These are phyloP conservation scores for Zonotrichia albicollis DNA, from an alignment of 2,797 vertebrate species.

Conservation along the genomic window DNA sequence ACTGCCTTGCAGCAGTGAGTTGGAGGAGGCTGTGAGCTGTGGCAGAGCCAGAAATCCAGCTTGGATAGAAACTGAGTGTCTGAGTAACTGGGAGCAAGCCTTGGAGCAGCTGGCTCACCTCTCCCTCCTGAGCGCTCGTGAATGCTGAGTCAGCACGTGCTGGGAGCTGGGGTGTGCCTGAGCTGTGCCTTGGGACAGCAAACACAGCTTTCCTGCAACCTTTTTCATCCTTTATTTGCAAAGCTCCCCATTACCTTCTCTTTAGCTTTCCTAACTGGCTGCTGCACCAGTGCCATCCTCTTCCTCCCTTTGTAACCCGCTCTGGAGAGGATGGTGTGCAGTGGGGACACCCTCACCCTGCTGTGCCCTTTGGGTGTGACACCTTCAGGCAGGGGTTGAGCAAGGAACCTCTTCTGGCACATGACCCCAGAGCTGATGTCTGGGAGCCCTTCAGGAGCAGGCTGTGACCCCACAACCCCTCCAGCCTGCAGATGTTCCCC, in stretches of 20 bases:
- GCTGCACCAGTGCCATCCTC: background rate
- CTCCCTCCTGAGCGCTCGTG: background rate
- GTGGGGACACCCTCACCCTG: rapidly evolving
- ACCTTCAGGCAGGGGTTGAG: background rate
- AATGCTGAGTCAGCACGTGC: background rate
- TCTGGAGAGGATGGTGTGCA: background rate
- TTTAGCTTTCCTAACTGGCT: background rate
- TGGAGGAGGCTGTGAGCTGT: background rate
- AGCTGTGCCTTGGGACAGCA: background rate
- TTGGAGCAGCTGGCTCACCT: background rate
- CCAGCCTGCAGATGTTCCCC: background rate
- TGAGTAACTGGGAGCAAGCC: background rate
- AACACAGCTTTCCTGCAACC: background rate
- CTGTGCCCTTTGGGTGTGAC: background rate
- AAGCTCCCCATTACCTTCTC: background rate
- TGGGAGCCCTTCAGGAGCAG: background rate
- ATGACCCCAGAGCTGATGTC: too few species aligned
- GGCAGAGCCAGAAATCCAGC: background rate
- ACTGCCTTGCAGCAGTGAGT: background rate
- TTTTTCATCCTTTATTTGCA: background rate
- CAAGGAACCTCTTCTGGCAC: background rate
- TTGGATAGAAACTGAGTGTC: background rate
- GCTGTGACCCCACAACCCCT: background rate
- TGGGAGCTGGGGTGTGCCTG: background rate
- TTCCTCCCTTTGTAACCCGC: background rate